Conservation (phyloP, 2,888 invertebrate genomes). For the Nudaria mundana region DNA sequence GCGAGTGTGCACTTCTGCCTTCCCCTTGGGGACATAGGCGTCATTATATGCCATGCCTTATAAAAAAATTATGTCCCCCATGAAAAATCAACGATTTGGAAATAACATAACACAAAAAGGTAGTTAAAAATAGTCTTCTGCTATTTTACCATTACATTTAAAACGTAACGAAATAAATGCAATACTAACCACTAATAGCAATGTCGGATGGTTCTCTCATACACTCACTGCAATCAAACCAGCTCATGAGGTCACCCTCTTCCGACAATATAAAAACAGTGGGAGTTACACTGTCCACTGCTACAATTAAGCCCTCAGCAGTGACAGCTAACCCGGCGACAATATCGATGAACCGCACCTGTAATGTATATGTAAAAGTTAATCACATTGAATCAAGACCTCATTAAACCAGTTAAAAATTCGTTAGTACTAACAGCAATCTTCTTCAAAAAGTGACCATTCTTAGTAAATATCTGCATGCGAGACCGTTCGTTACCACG, state of each 20-base stretch:
- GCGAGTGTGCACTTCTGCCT: no score
- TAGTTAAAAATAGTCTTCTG: no score
- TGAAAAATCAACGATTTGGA: no score
- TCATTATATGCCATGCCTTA: no score
- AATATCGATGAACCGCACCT: conserved; percentile 90
- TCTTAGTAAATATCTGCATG: conserved; percentile 98
- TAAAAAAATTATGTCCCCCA: no score
- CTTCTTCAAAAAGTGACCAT: conserved; percentile 97
- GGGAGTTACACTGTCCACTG: conserved; percentile 98
- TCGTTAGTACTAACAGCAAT: conserved; percentile 86
- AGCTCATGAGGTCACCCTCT: conserved; percentile 94
- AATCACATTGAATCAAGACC: no score
- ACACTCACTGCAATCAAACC: conserved; percentile 99
- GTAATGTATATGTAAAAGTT: conserved; percentile 13
- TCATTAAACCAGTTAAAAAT: no score
- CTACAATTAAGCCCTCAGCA: conserved; percentile 95
- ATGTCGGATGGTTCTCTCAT: conserved; percentile 99
- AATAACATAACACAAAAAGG: no score
- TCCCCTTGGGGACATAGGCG: no score
- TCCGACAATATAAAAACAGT: conserved; percentile 97
- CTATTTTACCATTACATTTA: no score
- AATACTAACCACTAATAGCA: conserved; percentile 91
- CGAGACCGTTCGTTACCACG: conserved; percentile 97
- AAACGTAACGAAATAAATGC: neutral
- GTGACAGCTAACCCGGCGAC: conserved; percentile 97